Evolutionary conservation across 1,140 invertebrate genomes (phyloP).

Genomic region (Tetragnatha versicolor): DNA sequence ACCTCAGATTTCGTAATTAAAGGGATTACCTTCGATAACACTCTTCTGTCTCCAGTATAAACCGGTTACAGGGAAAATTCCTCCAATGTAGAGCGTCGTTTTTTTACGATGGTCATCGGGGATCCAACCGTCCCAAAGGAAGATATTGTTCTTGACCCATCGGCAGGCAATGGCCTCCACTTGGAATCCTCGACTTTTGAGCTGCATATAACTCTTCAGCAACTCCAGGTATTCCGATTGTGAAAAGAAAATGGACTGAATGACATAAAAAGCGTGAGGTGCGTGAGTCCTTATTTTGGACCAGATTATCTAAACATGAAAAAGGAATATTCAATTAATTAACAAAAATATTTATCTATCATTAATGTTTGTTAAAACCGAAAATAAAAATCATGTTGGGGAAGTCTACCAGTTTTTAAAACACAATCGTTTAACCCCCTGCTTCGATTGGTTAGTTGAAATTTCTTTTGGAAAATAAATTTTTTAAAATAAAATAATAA

Average conservation of each 20-base stretch:
- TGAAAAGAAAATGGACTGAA: slow-evolving; percentile 70
- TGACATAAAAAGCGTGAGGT: slow-evolving; percentile 63
- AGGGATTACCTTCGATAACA: slow-evolving; percentile 69
- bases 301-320: slow-evolving; percentile 46
- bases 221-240: slow-evolving; percentile 68
- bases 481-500: too few species aligned
- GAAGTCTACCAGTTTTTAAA: too few species aligned
- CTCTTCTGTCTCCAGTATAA: slow-evolving; percentile 70
- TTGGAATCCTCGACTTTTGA: slow-evolving; percentile 35
- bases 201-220: slow-evolving; percentile 65
- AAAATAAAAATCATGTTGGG: too few species aligned
- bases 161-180: slow-evolving; percentile 72
- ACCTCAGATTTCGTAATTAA: too few species aligned
- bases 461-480: too few species aligned
- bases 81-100: slow-evolving; percentile 72
- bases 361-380: too few species aligned
- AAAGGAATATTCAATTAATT: neutral
- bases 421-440: too few species aligned
- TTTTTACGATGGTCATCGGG: slow-evolving; percentile 67
- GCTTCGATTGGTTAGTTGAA: too few species aligned
- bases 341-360: too few species aligned
- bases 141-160: slow-evolving; percentile 72
- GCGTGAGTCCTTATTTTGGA: slow-evolving; percentile 35
- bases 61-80: slow-evolving; percentile 77
- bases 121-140: slow-evolving; percentile 69